Evolutionary conservation across 2,888 invertebrate species (phyloP).

Genomic region (Tiliacea aurago): DNA sequence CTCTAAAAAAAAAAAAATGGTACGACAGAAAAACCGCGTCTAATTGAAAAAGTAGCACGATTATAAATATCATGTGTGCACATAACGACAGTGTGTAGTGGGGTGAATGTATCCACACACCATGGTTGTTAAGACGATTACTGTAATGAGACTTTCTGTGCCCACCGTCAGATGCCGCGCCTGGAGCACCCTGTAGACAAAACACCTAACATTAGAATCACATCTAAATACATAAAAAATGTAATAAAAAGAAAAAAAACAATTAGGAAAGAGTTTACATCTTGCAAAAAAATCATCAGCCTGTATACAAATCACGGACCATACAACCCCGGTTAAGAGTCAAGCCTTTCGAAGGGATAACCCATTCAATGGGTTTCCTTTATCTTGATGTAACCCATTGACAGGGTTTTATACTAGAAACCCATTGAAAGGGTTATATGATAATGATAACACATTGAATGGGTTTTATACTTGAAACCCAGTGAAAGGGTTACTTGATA

Average conservation of each 20-base stretch:
- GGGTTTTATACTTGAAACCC: too few species aligned
- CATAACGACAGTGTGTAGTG: constrained; percentile 68
- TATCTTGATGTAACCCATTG: too few species aligned
- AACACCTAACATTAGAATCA: constrained; percentile 48
- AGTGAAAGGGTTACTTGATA: too few species aligned
- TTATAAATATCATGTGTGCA: constrained; percentile 65
- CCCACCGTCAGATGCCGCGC: constrained; percentile 91
- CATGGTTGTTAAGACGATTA: constrained; percentile 93
- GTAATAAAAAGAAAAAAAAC: neutral
- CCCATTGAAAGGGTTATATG: too few species aligned
- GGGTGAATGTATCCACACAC: constrained; percentile 88
- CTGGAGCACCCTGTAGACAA: constrained; percentile 85
- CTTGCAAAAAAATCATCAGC: neutral
- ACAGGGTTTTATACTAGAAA: too few species aligned
- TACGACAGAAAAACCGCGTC: constrained; percentile 11
- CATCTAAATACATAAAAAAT: neutral
- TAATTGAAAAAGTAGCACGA: constrained; percentile 12
- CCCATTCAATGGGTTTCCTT: too few species aligned
- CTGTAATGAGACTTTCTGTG: constrained; percentile 94
- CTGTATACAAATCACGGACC: too few species aligned
- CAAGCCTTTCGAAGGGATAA: too few species aligned
- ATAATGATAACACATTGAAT: too few species aligned
- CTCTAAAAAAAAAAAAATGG: neutral
- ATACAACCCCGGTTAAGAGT: too few species aligned
- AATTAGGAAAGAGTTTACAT: neutral